Base-by-base conservation (phyloP, 2,888 invertebrate species). In the Dasypolia templi region DNA sequence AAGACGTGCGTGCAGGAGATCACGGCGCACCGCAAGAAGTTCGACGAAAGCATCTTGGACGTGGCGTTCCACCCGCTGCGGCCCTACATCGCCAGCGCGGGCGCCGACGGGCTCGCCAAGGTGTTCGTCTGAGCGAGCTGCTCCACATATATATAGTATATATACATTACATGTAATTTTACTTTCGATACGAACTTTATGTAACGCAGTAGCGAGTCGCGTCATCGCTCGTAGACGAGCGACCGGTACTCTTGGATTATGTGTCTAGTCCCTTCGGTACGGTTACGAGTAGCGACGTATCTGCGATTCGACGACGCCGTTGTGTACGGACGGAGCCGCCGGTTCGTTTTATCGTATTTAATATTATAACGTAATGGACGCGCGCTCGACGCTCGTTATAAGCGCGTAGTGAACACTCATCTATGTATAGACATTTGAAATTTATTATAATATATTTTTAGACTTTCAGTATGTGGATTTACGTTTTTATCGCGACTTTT, bases 1-100 rank as follows among this genome's bases (percentile, higher is more conserved):
- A 99, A 99, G 96, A 99, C 99, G 79, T 99, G 99, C 97, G 99
- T 99, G 90, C 99, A 99, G 96, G 99, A 99, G 96, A 99, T 99
- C 93, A 99, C 99, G 71, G 99, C 99, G 88, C 99, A 99, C 96
- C 98, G 99, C 91, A 99, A 99, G 97, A 99, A 99, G 97, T 99
- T 99, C 96, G 99, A 99, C 96, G 99, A 99, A 96, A 99, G 99
- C 94, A 99, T 99, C 96, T 97, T 99, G 93, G 99, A 99, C 95
- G 99, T 99, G 88, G 99, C 99, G 91, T 99, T 99, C 97, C 99
- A 99, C 97, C 99, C 99, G 89, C 98, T 99, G 89, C 98, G 99
- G 96, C 99, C 99, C 86, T 99, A 99, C 96, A 99, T 99, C 93
- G 99, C 99, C 86, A 99, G 99, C 96, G 99, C 99, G 85, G 99